Percentiles rank a stretch among this genome's conserved stretches.
phyloP scores from a whole-genome alignment of 2,797 vertebrate species.

The Acipenser oxyrinchus region DNA sequence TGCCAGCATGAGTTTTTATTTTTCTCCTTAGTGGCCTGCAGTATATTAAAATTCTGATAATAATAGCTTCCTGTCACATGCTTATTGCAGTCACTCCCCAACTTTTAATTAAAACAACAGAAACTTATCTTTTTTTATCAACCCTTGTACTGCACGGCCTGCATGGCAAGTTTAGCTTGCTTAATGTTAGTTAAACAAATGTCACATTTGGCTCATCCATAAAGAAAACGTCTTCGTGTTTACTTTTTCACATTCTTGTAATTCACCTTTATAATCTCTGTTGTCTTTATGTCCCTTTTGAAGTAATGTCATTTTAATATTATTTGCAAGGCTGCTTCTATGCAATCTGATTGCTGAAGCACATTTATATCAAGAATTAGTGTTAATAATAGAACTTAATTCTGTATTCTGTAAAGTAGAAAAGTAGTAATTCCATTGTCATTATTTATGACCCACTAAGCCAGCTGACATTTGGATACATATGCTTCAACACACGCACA shows the following conservation, averaged over 20 bases:
- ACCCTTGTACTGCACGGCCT: slow-evolving; percentile 18
- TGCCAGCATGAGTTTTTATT: slow-evolving; percentile 74
- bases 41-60: slow-evolving; percentile 91
- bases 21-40: slow-evolving; percentile 78
- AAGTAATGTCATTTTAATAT: slow-evolving; percentile 1
- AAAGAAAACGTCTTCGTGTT: slow-evolving; percentile 8
- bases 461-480: too few relatives aligned
- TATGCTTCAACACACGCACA: too few relatives aligned
- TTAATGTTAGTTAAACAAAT: slow-evolving; percentile 27
- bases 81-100: slow-evolving; percentile 76
- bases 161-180: slow-evolving; percentile 15
- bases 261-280: slow-evolving; percentile 11
- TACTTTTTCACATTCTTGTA: slow-evolving; percentile 5
- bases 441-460: too few relatives aligned
- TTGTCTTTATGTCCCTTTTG: slow-evolving; percentile 3
- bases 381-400: too few relatives aligned
- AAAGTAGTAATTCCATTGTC: too few relatives aligned
- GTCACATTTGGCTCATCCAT: slow-evolving; percentile 18
- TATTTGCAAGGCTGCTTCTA: too few relatives aligned
- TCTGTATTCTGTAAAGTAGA: too few relatives aligned
- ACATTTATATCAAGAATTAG: too few relatives aligned
- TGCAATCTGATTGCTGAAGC: too few relatives aligned
- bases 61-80: slow-evolving; percentile 81
- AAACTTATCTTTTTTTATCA: slow-evolving; percentile 3
- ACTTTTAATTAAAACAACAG: slow-evolving; percentile 86